Evolutionary conservation across 2,888 invertebrate genomes (phyloP).

Genomic region (Platynereis dumerilii): DNA sequence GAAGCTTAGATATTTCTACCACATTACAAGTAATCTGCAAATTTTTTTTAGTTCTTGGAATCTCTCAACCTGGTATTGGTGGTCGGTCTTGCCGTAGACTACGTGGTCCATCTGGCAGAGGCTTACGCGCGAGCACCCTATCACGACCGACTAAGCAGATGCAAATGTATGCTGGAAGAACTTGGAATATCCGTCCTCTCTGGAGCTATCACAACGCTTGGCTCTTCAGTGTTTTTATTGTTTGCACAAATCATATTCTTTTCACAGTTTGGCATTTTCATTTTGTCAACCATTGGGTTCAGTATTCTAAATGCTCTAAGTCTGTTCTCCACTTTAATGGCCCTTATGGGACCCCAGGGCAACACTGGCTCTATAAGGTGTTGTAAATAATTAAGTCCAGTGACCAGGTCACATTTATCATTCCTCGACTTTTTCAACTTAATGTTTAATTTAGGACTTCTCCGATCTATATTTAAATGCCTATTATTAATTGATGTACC

Average conservation of each 20-base stretch:
- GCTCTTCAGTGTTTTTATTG: constrained; percentile 51
- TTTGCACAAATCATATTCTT: constrained; percentile 51
- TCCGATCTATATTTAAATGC: no score
- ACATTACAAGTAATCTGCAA: no score
- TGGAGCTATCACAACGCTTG: constrained; percentile 52
- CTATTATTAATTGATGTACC: no score
- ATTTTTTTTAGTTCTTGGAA: constrained; percentile 43
- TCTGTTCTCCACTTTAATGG: constrained; percentile 47
- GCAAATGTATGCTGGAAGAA: constrained; percentile 48
- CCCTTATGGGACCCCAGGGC: constrained; percentile 45
- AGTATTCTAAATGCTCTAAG: constrained; percentile 49
- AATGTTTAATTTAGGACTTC: no score
- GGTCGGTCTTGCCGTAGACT: constrained; percentile 54
- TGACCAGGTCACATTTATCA: no score
- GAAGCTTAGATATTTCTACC: no score
- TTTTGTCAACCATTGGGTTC: constrained; percentile 53
- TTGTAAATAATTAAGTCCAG: no score
- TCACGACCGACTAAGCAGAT: constrained; percentile 45
- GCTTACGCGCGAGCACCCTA: constrained; percentile 50
- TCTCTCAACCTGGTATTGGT: constrained; percentile 56
- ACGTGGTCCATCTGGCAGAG: constrained; percentile 56
- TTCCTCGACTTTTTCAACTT: no score
- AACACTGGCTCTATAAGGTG: constrained; percentile 33
- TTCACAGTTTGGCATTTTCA: constrained; percentile 53
- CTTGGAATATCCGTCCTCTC: constrained; percentile 53